A percentile compares a stretch with the other conserved stretches of the same genome.
These are phyloP conservation scores for Mesorhabditis sp. DNA, from an alignment of 2,888 invertebrate genomes.

Conservation along the genomic window DNA sequence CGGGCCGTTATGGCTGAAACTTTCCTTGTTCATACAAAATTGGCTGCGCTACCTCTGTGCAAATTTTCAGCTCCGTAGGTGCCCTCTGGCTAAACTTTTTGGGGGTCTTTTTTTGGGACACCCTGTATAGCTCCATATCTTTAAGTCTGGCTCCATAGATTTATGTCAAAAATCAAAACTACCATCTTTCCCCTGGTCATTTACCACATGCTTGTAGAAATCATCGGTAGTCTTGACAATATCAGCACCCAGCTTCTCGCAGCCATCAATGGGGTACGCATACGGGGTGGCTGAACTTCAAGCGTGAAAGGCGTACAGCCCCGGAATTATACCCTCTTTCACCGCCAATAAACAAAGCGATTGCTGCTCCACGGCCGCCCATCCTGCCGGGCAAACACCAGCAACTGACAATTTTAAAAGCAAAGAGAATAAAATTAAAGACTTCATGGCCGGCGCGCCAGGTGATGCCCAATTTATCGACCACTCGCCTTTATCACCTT, in stretches of 20 bases:
- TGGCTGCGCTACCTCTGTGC: too few relatives aligned
- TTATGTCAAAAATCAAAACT: too few relatives aligned
- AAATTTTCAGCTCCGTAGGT: too few relatives aligned
- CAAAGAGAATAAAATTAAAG: too few relatives aligned
- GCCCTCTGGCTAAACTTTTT: too few relatives aligned
- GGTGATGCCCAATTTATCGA: not conserved
- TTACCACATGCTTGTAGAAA: not conserved
- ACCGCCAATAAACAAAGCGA: not conserved
- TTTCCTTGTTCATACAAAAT: too few relatives aligned
- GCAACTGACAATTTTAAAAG: not conserved
- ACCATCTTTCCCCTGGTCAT: not conserved
- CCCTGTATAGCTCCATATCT: too few relatives aligned
- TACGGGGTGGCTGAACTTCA: slow-evolving; percentile 1
- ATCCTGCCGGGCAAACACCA: not conserved
- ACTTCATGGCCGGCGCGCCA: not conserved
- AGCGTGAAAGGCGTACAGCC: not conserved
- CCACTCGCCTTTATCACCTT: not conserved
- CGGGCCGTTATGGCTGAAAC: too few relatives aligned
- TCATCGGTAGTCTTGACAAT: not conserved
- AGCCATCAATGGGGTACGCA: not conserved
- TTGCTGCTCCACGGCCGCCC: not conserved
- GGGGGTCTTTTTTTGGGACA: too few relatives aligned
- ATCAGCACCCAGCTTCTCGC: not conserved
- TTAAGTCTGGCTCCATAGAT: too few relatives aligned
- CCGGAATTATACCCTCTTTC: not conserved